phyloP scores from a whole-genome alignment of 2,797 vertebrate genomes.

The Malacoraja senta region DNA sequence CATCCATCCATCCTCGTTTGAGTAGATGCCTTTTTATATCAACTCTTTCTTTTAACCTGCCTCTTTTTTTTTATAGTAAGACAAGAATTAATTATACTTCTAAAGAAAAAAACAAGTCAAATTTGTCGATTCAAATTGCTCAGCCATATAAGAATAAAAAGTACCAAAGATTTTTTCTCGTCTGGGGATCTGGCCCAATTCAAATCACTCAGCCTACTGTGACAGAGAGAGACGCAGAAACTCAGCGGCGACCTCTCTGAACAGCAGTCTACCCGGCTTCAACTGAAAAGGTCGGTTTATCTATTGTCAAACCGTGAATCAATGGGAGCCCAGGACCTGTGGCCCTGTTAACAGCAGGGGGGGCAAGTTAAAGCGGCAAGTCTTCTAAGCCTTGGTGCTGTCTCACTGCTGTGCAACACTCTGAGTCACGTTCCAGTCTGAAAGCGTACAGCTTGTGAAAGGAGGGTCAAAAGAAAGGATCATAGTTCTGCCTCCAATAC shows the following conservation, averaged over 20 bases:
- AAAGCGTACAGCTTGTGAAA: neutral
- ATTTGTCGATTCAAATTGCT: neutral
- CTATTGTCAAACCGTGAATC: slow-evolving; percentile 8
- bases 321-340: slow-evolving; percentile 21
- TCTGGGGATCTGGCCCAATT: neutral
- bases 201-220: slow-evolving; percentile 7
- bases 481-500: neutral
- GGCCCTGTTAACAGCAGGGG: slow-evolving; percentile 16
- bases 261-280: neutral
- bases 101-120: neutral
- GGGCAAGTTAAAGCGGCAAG: neutral
- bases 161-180: neutral
- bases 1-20: neutral
- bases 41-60: neutral
- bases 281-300: slow-evolving; percentile 29
- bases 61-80: neutral
- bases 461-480: neutral
- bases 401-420: slow-evolving; percentile 9
- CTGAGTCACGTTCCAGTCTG: neutral
- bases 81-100: neutral
- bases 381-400: slow-evolving; percentile 3
- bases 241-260: neutral
- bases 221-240: neutral
- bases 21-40: neutral
- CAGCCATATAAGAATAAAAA: neutral